Evolutionary conservation across 2,888 invertebrate species (phyloP), one percentile per base, ranked within the genome.

Genomic region (Dysmachus trigonus): DNA sequence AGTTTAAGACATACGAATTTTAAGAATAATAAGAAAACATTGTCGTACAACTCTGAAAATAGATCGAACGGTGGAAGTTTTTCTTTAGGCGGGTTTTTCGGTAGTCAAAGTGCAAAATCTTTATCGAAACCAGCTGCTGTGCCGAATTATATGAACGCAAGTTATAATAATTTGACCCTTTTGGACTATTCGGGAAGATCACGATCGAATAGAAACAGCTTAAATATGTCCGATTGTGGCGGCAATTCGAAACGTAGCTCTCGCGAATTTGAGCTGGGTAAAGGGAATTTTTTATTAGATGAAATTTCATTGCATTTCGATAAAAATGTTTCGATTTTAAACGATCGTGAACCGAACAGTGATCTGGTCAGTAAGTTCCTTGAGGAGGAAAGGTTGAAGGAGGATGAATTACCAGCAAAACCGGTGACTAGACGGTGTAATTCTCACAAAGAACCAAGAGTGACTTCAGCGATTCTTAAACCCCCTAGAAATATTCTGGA

Each of bases 161-260:
- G 94, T 91, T 94, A 94, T 92, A 94, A 94, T 85, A 94, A 94
- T 92, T 92, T 94, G 88, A 94, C 94, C 72, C 92, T 94, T 86
- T 91, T 94, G 86, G 94, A 94, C 89, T 94, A 94, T 87, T 89
- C 92, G 90, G 93, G 90, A 91, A 91, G 88, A 91, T 91, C 89
- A 38, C 87, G 83, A 85, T 88, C 88, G 35, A 86, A 86, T 35
- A 71, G 88, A 1, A 88, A 88, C 18, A 86, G 77, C 51, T 87
- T 87, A 22, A 87, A n/a, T 15, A 88, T 88, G 88, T 87, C 88
- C 10, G 88, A 88, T 41, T 85, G 79, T 76, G 85, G 87, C 47
- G 87, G 86, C 27, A 88, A 87, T 51, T 87, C 86, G 30, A 87
- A 86, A 85, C 71, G 86, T 18, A 87, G 86, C 79, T 77, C 87